Percentiles rank a stretch among this genome's conserved stretches.
Evolutionary conservation across 2,113 vertebrate genomes (phyloP).

Genomic region (Prionailurus viverrinus): DNA sequence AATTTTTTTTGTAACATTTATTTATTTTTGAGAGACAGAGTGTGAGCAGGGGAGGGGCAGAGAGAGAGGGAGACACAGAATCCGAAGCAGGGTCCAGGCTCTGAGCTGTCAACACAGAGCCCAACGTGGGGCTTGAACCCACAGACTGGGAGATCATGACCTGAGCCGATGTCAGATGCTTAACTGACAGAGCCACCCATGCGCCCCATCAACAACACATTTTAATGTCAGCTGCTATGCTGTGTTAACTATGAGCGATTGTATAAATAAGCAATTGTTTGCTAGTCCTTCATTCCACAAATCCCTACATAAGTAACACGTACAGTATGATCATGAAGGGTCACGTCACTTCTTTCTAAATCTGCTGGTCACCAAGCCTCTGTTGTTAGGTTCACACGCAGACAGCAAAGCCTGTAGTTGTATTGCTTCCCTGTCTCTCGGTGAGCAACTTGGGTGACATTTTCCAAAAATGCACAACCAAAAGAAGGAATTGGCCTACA

Average conservation of each 20-base stretch:
- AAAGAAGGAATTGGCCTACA: background rate
- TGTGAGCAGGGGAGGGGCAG: too few species aligned
- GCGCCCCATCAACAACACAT: background rate
- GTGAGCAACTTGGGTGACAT: background rate
- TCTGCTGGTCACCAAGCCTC: background rate
- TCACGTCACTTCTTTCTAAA: background rate
- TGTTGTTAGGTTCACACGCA: background rate
- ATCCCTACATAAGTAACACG: background rate
- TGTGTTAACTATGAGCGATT: background rate
- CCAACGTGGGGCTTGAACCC: too few species aligned
- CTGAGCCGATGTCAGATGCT: too few species aligned
- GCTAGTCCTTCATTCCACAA: background rate
- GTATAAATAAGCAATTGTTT: background rate
- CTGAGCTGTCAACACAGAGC: too few species aligned
- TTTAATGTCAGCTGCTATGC: background rate
- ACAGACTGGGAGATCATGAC: too few species aligned
- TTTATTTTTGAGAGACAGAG: too few species aligned
- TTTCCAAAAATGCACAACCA: background rate
- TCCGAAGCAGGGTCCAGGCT: too few species aligned
- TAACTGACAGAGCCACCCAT: too few species aligned
- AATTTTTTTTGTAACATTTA: too few species aligned
- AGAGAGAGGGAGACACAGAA: too few species aligned
- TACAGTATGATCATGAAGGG: background rate
- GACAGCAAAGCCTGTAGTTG: background rate
- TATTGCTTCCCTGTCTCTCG: background rate